Evolutionary conservation across 35 echinoderm and acorn worm genomes (phyloP).

Genomic region (Apostichopus californicus): DNA sequence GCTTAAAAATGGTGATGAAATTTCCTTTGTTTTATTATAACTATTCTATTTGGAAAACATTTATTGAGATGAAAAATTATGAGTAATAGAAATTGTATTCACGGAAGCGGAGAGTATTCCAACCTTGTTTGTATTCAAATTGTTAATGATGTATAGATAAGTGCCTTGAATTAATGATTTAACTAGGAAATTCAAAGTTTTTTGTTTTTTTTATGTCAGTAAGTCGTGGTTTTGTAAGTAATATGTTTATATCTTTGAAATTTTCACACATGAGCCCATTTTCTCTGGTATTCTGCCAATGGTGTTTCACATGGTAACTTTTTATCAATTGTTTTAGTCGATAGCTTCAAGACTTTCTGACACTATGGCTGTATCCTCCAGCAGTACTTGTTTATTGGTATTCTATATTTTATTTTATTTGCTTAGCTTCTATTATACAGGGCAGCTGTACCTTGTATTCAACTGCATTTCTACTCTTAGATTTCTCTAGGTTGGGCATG

Average conservation of each 20-base stretch:
- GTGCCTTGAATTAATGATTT: background rate
- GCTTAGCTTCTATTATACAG: too few species aligned
- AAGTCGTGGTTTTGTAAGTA: background rate
- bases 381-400: background rate
- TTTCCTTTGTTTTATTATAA: background rate
- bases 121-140: background rate
- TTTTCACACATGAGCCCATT: background rate
- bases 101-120: background rate
- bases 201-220: background rate
- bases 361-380: background rate
- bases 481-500: too few species aligned
- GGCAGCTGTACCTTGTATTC: too few species aligned
- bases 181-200: background rate
- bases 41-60: too few species aligned
- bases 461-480: too few species aligned
- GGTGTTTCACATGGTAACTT: background rate
- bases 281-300: background rate
- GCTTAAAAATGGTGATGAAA: background rate
- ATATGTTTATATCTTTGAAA: background rate
- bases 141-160: background rate
- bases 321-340: background rate
- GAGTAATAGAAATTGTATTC: background rate
- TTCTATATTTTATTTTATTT: background rate
- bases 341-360: background rate
- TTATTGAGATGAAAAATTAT: too few species aligned